A percentile compares a stretch with the other conserved stretches of the same genome.
These are phyloP conservation scores for Ptycholaimellus sp. DNA, from an alignment of 2,888 invertebrate genomes.

Conservation along the genomic window DNA sequence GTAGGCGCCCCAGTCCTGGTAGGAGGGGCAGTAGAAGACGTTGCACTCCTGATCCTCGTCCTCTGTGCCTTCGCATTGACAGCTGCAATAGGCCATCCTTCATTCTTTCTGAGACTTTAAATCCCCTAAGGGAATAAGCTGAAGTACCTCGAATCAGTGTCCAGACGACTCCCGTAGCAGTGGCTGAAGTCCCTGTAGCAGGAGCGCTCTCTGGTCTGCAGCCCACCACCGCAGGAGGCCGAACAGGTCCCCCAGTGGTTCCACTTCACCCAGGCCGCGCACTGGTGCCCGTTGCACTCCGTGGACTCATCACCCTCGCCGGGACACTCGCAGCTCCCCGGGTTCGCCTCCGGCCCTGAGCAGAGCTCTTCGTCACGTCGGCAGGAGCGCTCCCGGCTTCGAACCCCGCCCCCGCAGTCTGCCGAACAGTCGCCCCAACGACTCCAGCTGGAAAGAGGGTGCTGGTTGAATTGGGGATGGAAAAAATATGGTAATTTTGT, in stretches of 20 bases:
- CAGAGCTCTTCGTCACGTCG: too few relatives aligned
- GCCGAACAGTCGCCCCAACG: too few relatives aligned
- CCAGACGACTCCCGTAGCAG: not conserved
- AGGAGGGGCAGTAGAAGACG: conserved; percentile 3
- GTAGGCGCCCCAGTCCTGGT: conserved; percentile 4
- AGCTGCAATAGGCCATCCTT: not conserved
- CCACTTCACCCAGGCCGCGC: not conserved
- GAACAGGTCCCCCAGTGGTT: not conserved
- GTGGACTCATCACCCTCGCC: not conserved
- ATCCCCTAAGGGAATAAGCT: not conserved
- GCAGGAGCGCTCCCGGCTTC: too few relatives aligned
- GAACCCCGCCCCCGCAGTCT: too few relatives aligned
- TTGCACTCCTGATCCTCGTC: conserved; percentile 3
- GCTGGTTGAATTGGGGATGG: too few relatives aligned
- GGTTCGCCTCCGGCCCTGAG: too few relatives aligned
- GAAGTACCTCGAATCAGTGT: not conserved
- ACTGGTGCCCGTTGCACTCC: not conserved
- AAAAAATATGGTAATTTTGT: too few relatives aligned
- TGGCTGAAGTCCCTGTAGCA: not conserved
- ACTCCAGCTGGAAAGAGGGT: too few relatives aligned
- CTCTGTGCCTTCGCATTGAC: not conserved
- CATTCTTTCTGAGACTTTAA: not conserved
- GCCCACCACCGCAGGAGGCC: conserved; percentile 3
- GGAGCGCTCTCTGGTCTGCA: conserved; percentile 1
- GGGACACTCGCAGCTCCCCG: not conserved